A percentile compares a stretch with the other conserved stretches of the same genome.
These are phyloP conservation scores for Phyllotis vaccarum DNA, from an alignment of 2,797 vertebrate species.

Conservation along the genomic window DNA sequence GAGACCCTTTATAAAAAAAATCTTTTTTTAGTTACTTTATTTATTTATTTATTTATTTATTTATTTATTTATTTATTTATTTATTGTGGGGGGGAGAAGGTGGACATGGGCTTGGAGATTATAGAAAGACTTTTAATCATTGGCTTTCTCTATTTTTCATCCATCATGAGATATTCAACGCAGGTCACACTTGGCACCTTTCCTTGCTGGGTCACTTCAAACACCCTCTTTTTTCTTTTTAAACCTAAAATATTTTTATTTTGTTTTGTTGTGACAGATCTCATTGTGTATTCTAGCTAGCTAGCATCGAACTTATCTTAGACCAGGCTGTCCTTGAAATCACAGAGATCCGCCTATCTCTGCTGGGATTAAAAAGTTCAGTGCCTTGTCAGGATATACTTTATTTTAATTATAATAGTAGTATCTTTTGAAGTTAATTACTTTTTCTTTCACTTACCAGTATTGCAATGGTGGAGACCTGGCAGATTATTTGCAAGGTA, in stretches of 20 bases:
- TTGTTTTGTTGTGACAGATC: too few relatives aligned
- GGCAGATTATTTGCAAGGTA: constrained; percentile 99
- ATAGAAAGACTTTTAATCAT: background rate
- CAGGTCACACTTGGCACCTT: background rate
- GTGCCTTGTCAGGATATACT: background rate
- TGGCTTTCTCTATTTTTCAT: background rate
- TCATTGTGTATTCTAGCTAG: background rate
- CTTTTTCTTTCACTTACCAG: constrained; percentile 87
- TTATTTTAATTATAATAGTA: background rate
- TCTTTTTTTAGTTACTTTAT: too few relatives aligned
- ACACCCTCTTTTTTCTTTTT: too few relatives aligned
- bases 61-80: background rate
- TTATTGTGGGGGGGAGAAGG: background rate
- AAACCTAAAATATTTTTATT: too few relatives aligned
- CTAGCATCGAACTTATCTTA: background rate
- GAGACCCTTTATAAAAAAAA: background rate
- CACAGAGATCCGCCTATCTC: background rate
- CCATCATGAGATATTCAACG: background rate
- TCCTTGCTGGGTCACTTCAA: background rate
- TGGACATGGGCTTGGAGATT: background rate
- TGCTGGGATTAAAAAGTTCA: background rate
- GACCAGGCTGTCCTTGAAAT: background rate
- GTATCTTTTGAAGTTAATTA: constrained; percentile 66
- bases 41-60: background rate
- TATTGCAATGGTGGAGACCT: constrained; percentile 99